Evolutionary conservation across 2,113 vertebrate species (phyloP), one percentile per base, ranked within the genome.

Genomic region (Odobenus rosmarus): DNA sequence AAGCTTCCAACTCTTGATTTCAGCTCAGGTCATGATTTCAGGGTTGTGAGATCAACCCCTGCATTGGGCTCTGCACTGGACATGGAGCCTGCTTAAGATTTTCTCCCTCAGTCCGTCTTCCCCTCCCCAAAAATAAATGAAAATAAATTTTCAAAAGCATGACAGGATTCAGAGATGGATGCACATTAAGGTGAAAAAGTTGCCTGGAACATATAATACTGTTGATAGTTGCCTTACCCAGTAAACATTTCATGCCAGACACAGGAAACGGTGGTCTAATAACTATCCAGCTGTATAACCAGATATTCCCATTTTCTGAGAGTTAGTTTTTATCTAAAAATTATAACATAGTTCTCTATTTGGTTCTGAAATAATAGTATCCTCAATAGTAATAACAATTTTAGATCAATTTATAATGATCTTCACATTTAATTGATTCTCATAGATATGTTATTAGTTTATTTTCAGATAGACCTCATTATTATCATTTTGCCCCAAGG

Each of bases 361-460:
- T 93, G 26, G 36, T 61, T 89, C 69, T 79, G 51, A 93, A 93
- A 42, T 93, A 93, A 96, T 83, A 39, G 36, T 89, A 28, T 14
- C 21, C 7, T 72, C 62, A 72, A 51, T 39, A 74, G 8, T 64
- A 36, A 36, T 49, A 64, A 49, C 19, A 49, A 19, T 77, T 67
- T 4, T 51, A 69, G 33, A 67, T 39, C 18, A 88, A 23, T 93
- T 74, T 49, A 36, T 11, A 51, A 7, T 89, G 39, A 76, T 84
- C 24, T 93, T 82, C 24, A 49, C 21, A 39, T 83, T 89, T 90
- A 90, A 79, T 57, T 33, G 13, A 36, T n/a, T 16, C 31, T 79
- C 18, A 23, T 33, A 71, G 36, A 83, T 24, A 76, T 16, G 36
- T 51, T 42, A 76, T 53, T 96, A 64, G 33, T 80, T 42, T 87